A percentile compares a stretch with the other conserved stretches of the same genome.
These are phyloP conservation scores for Barnardius zonarius DNA, from an alignment of 2,113 vertebrate genomes.

Conservation along the genomic window DNA sequence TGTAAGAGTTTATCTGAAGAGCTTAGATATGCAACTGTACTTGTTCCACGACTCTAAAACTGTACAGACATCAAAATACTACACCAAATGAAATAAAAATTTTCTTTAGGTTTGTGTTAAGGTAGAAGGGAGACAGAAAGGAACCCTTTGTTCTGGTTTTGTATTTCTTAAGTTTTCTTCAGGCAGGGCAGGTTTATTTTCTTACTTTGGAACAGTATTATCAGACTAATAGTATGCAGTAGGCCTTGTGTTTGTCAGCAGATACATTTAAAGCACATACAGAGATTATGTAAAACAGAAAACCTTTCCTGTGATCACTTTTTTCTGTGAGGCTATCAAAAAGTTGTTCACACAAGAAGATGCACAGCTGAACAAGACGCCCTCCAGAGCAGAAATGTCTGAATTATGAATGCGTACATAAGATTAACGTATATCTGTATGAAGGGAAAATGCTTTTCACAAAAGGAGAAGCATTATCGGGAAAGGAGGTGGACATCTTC, in stretches of 20 bases:
- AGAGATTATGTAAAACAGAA: fast-evolving
- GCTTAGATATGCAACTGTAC: background rate
- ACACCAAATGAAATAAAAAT: background rate
- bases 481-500: too few species aligned
- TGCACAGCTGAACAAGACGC: background rate
- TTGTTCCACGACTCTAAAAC: background rate
- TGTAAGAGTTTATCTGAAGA: background rate
- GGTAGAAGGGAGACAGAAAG: fast-evolving
- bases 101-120: background rate
- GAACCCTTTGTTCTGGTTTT: fast-evolving
- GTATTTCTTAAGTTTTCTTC: background rate
- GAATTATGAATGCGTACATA: fast-evolving
- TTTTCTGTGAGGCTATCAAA: background rate
- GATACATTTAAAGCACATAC: fast-evolving
- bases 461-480: fast-evolving
- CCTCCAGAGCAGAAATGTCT: background rate
- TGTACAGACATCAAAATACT: fast-evolving
- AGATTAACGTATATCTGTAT: fast-evolving
- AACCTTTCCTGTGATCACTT: background rate
- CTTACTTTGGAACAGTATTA: background rate
- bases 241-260: background rate
- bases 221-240: background rate
- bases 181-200: background rate
- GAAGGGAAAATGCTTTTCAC: background rate
- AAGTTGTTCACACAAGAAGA: background rate